Evolutionary conservation across 1,140 invertebrate genomes (phyloP), one percentile per base, ranked within the genome.

Genomic region (Aphis craccivora): DNA sequence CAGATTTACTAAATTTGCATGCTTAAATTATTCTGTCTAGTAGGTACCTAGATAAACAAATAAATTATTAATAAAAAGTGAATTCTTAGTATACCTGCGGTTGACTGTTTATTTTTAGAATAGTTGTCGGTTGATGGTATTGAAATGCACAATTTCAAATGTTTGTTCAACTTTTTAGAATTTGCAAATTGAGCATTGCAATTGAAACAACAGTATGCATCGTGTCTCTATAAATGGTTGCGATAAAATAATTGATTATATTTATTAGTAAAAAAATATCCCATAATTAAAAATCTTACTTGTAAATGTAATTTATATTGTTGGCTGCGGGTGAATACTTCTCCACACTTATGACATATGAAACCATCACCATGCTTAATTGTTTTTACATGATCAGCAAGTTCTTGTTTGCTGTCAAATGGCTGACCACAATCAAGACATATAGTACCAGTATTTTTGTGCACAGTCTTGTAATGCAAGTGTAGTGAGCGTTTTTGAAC

Each of bases 261-360:
- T 83, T 83, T 6, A 37, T 3, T 23, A 14, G 25, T 14, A 20
- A 18, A 87, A 48, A 76, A n/a, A 87, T 30, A 18, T 37, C 0
- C 0, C 35, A 18, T 7, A 14, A 55, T 60, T 2, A 6, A 40
- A 76, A 76, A 84, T 43, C 43, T 51, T 40, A 93, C 91, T 83
- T 93, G 67, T 43, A 93, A 86, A 86, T 93, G 91, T n/a, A 93
- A 93, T n/a, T 55, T 93, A 22, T 93, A 93, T 20, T 93, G 91
- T 86, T 93, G 91, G 2, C n/a, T 93, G 14, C 91, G 48, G 14
- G 45, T 55, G 43, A 93, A 93, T 22, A 83, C 48, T 84, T 93
- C 91, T 0, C 91, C 91, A 53, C 91, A 93, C 35, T 55, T 53
- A n/a, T 93, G 81, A 7, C 91, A 93, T 40, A 93, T 18, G 25